Evolutionary conservation across 2,888 invertebrate genomes (phyloP).

Genomic region (Thera obeliscata): DNA sequence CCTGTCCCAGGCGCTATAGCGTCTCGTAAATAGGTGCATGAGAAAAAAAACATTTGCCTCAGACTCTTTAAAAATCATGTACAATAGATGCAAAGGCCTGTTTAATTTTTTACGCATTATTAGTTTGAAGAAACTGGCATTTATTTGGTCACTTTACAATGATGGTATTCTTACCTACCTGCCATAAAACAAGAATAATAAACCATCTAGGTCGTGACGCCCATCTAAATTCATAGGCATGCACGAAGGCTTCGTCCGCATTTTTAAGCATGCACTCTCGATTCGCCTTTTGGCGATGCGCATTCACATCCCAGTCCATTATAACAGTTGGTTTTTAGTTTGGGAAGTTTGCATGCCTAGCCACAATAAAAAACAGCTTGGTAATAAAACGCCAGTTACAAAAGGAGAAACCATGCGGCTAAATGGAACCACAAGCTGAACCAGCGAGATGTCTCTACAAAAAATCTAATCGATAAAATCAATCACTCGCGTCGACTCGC

Average conservation of each 20-base stretch:
- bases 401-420: not conserved
- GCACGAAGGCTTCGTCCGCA: conserved; percentile 15
- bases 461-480: conserved; percentile 37
- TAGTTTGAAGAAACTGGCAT: no score
- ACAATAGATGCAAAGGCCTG: no score
- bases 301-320: not conserved
- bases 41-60: no score
- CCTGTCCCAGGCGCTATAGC: no score
- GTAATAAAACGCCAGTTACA: not conserved
- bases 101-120: no score
- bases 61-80: no score
- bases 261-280: not conserved
- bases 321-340: no score
- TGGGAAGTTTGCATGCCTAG: not conserved
- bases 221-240: conserved; percentile 27
- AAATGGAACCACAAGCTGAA: not conserved
- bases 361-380: not conserved
- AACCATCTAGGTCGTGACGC: conserved; percentile 20
- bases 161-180: not conserved
- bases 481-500: conserved; percentile 29
- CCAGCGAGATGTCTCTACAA: conserved; percentile 23
- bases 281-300: not conserved
- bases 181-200: conserved; percentile 18
- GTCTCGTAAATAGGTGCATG: no score
- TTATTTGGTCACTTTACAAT: no score